Evolutionary conservation across 2,797 vertebrate species (phyloP).

Genomic region (Notamacropus eugenii): DNA sequence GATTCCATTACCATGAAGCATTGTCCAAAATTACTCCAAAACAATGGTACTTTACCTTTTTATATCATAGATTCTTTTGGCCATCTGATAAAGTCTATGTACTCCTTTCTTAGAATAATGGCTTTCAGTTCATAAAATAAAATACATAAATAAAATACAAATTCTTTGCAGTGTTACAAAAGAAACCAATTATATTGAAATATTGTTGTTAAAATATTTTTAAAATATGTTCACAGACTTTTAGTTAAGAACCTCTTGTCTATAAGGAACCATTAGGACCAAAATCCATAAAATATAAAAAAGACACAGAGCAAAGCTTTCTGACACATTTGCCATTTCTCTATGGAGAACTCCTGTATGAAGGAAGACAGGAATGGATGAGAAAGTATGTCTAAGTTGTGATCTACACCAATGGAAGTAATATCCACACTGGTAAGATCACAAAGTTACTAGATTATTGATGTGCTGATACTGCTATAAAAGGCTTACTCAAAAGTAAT

Average conservation of each 20-base stretch:
- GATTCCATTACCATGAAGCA: not conserved
- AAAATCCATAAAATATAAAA: not conserved
- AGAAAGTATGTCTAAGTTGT: not conserved
- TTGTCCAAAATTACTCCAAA: not conserved
- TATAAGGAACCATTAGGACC: not conserved
- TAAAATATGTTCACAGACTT: not conserved
- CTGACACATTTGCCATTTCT: not conserved
- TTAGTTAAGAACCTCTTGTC: not conserved
- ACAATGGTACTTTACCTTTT: not conserved
- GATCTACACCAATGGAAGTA: not conserved
- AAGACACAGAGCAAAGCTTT: not conserved
- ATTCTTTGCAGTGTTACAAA: not conserved
- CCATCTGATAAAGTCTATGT: not conserved
- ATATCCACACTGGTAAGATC: not conserved
- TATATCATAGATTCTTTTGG: not conserved
- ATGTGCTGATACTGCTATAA: conserved; percentile 22
- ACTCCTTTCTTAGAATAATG: not conserved
- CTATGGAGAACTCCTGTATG: not conserved
- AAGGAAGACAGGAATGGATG: not conserved
- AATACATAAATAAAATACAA: not conserved
- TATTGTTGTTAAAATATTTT: not conserved
- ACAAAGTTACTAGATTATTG: not conserved
- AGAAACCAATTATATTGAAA: not conserved
- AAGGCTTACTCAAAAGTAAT: conserved; percentile 20
- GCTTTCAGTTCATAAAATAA: not conserved